Evolutionary conservation across 2,113 vertebrate species (phyloP), one percentile per base, ranked within the genome.

Genomic region (Toxostoma redivivum): DNA sequence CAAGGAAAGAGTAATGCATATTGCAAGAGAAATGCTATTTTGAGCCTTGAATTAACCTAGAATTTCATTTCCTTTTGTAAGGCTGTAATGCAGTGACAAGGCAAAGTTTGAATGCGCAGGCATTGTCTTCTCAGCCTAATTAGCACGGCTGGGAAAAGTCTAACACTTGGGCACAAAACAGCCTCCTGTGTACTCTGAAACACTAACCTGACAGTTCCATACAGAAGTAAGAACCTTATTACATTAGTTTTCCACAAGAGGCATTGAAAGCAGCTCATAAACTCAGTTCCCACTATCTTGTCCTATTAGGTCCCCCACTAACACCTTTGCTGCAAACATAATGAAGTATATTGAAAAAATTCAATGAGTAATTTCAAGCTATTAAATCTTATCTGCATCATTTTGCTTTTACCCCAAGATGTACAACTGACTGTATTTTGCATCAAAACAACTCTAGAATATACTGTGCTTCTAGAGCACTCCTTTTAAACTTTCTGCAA

Each of bases 31-130:
- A 94, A 90, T 0, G 64, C 94, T 96, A 96, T 96, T 96, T 92
- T 96, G 86, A 95, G 95, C 90, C 71, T 88, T 8, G 37, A 96
- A 94, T 94, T 95, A 96, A 96, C 94, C 95, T 92, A 96, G 92
- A 97, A 96, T 96, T 95, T 94, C 60, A 71, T 90, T 93, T 95
- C 69, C 92, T 92, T 96, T 95, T 92, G 79, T 91, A 80, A 88
- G 60, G 67, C 73, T 94, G 58, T 71, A 90, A 94, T 3, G 40
- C 82, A 83, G 71, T 83, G 85, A 94, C 94, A 93, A 93, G 54
- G 82, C 71, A 83, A 80, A 92, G 94, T 81, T 88, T 67, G 64
- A 70, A 65, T 56, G 56, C 0, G 0, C 67, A 86, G 50, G 60
- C 82, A 88, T 88, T 95, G 88, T 81, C 76, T 95, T 44, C 57